Evolutionary conservation across 2,113 vertebrate species (phyloP), one percentile per base, ranked within the genome.

Genomic region (Coturnix japonica): DNA sequence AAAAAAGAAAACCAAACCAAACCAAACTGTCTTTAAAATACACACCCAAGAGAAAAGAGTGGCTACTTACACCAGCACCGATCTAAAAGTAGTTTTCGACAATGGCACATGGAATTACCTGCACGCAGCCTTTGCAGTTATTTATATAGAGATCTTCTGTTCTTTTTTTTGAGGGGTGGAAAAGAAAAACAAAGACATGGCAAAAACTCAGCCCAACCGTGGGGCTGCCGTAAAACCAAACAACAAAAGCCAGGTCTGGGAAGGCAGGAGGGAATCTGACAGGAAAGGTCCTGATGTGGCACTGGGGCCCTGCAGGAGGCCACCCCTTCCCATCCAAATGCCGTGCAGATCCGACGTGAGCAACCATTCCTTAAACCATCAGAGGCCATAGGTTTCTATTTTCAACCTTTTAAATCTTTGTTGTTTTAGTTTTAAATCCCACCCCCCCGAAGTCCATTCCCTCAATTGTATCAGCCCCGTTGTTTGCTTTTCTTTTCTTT

Each of bases 61-160:
- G 96, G 96, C 97, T 98, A 97, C 96, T 96, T 97, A 97, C 94
- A 98, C 97, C 97, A 97, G 98, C 98, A 98, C 98, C 98, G 95
- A 95, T 97, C 98, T 97, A 97, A 96, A 97, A 96, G 96, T 95
- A 96, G 93, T 96, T 96, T 96, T 82, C 19, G 4, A 97, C 95
- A 97, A 97, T 98, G 97, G 98, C 98, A 98, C 98, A 91, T 96
- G 95, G 92, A 97, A 96, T 96, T 95, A 97, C 90, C 97, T 97
- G 97, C 97, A 97, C 97, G 95, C 90, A 96, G 95, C 93, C 96
- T 96, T 91, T 54, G 57, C 61, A 54, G 65, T 92, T 91, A 89
- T 88, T 84, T 88, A 89, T 78, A 94, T 70, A 95, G 84, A 91
- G 83, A 91, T 33, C 66, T 60, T 17, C 8, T 10, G 22, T 31